phyloP scores from a whole-genome alignment of 2,888 invertebrate genomes.

The Cheilosia soror region DNA sequence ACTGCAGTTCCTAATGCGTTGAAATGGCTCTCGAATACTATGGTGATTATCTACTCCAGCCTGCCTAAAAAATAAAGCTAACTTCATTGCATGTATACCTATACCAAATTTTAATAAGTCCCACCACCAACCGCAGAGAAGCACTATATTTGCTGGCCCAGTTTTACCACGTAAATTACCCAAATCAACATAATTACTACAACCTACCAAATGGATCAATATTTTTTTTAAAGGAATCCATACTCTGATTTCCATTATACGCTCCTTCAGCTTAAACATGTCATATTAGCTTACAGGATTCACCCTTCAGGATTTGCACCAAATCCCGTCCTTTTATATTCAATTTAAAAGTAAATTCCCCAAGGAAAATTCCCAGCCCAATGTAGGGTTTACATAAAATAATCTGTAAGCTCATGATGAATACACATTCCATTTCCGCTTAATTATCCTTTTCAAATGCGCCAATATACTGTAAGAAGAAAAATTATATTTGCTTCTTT shows the following conservation, averaged over 20 bases:
- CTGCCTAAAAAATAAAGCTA: no score
- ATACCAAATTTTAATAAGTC: neutral
- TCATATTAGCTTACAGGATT: neutral
- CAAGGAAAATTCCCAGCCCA: neutral
- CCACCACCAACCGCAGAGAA: neutral
- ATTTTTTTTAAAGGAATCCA: neutral
- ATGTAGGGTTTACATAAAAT: slow-evolving; percentile 25
- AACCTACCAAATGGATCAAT: neutral
- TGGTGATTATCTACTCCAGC: no score
- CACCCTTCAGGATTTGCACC: slow-evolving; percentile 1
- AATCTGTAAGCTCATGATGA: slow-evolving; percentile 43
- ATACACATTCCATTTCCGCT: slow-evolving; percentile 63
- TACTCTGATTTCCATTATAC: slow-evolving; percentile 2
- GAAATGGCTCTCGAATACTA: no score
- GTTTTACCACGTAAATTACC: slow-evolving; percentile 3
- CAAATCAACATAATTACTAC: no score
- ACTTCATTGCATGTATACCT: no score
- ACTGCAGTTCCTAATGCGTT: no score
- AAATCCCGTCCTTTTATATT: neutral
- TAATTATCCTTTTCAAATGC: slow-evolving; percentile 56
- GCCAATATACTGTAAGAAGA: slow-evolving; percentile 19
- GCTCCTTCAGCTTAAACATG: neutral
- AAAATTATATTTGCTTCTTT: slow-evolving; percentile 39
- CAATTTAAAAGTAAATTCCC: slow-evolving; percentile 16
- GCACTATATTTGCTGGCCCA: neutral